Conservation (phyloP, 2,888 invertebrate species). For the Uloborus plumipes region DNA sequence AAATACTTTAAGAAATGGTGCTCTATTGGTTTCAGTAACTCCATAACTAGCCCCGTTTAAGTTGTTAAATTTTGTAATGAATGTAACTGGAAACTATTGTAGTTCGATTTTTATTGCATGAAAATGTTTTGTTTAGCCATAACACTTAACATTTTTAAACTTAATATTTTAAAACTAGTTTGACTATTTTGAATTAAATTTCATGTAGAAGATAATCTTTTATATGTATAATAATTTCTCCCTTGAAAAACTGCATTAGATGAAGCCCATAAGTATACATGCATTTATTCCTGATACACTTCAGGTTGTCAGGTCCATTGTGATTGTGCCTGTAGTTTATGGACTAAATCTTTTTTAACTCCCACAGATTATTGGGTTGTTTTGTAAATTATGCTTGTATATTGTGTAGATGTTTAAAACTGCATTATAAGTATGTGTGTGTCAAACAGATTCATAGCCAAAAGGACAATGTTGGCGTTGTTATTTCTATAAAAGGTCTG, state of each 20-base stretch:
- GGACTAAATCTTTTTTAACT: constrained; percentile 35
- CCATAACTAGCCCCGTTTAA: too few relatives aligned
- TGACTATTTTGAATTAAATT: too few relatives aligned
- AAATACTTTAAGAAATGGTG: too few relatives aligned
- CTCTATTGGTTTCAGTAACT: too few relatives aligned
- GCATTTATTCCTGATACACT: constrained; percentile 40
- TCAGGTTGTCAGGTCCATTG: constrained; percentile 34
- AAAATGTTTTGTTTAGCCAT: too few relatives aligned
- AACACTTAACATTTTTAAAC: too few relatives aligned
- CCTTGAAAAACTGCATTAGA: constrained; percentile 19
- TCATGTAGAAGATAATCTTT: too few relatives aligned
- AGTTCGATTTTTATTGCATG: too few relatives aligned
- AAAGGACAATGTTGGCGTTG: constrained; percentile 41
- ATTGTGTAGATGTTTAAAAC: constrained; percentile 44
- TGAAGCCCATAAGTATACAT: constrained; percentile 35
- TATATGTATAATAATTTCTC: constrained; percentile 6
- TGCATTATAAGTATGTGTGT: constrained; percentile 41
- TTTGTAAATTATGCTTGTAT: constrained; percentile 57
- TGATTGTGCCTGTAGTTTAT: constrained; percentile 51
- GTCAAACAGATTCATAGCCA: constrained; percentile 37
- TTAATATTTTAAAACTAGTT: too few relatives aligned
- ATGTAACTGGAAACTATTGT: too few relatives aligned
- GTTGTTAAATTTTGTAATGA: too few relatives aligned
- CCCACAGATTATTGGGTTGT: constrained; percentile 21
- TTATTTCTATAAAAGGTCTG: constrained; percentile 25